Conservation (phyloP, 2,888 invertebrate species). For the Papilio gigon region DNA sequence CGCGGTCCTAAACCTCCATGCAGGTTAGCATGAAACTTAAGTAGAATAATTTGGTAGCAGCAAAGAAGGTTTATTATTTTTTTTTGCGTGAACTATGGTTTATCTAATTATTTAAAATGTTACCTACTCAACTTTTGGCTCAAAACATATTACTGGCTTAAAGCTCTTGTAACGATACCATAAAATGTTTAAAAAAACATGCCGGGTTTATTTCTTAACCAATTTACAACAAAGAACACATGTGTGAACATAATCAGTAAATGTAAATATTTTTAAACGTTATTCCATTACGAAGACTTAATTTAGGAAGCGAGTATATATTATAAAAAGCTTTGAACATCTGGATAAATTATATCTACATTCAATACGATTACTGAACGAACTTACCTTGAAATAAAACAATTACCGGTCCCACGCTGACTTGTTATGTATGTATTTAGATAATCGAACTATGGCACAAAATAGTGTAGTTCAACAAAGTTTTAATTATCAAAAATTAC, state of each 20-base stretch:
- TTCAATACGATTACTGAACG: neutral
- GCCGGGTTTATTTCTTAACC: neutral
- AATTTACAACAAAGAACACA: neutral
- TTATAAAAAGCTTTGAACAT: neutral
- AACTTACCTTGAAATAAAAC: slow-evolving; percentile 5
- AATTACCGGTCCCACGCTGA: slow-evolving; percentile 6
- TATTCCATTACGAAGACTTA: neutral
- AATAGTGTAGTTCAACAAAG: no score
- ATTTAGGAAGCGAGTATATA: neutral
- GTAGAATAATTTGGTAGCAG: no score
- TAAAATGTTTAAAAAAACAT: no score
- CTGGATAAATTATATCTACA: neutral
- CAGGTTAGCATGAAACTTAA: no score
- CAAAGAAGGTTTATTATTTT: no score
- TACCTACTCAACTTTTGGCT: no score
- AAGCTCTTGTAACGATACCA: no score
- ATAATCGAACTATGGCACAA: no score
- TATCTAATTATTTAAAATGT: no score
- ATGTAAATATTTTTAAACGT: slow-evolving; percentile 6
- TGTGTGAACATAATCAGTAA: neutral
- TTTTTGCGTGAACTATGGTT: no score
- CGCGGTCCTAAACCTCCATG: neutral
- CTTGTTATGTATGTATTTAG: neutral
- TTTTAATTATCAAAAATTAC: no score
- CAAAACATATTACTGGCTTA: no score